These are phyloP conservation scores for Tetragnatha montana DNA, from an alignment of 2,888 invertebrate species.

Conservation along the genomic window DNA sequence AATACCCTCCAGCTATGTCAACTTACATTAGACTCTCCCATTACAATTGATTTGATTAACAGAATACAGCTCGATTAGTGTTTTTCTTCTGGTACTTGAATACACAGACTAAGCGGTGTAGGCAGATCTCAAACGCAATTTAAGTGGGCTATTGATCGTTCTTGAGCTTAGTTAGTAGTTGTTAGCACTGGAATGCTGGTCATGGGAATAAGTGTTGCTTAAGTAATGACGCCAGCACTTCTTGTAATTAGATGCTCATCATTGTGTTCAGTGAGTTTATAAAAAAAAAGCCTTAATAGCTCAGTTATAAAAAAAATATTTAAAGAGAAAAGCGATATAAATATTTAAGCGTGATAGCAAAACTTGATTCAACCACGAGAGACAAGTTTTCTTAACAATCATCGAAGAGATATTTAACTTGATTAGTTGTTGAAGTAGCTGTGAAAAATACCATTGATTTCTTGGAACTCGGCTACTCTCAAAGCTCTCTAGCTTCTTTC, in stretches of 20 bases:
- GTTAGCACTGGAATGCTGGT: not conserved
- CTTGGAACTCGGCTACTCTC: too few species aligned
- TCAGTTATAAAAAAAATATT: too few species aligned
- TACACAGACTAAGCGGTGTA: not conserved
- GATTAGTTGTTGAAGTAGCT: too few species aligned
- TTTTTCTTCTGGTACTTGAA: constrained; percentile 16
- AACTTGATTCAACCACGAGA: not conserved
- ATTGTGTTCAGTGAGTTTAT: not conserved
- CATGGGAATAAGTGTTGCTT: too few species aligned
- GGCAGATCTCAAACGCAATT: not conserved
- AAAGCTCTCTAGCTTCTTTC: too few species aligned
- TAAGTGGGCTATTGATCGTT: not conserved
- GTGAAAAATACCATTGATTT: too few species aligned
- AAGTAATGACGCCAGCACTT: not conserved
- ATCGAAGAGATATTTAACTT: too few species aligned
- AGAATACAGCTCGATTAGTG: not conserved
- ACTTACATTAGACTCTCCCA: not conserved
- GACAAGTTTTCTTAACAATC: too few species aligned
- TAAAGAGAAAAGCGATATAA: too few species aligned
- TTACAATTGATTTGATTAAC: not conserved
- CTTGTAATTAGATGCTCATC: not conserved
- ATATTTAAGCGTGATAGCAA: not conserved
- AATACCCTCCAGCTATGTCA: not conserved
- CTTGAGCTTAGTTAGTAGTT: not conserved
- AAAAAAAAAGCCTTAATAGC: too few species aligned